Evolutionary conservation across 2,888 invertebrate genomes (phyloP), one percentile per base, ranked within the genome.

Genomic region (Microplitis deprimator): DNA sequence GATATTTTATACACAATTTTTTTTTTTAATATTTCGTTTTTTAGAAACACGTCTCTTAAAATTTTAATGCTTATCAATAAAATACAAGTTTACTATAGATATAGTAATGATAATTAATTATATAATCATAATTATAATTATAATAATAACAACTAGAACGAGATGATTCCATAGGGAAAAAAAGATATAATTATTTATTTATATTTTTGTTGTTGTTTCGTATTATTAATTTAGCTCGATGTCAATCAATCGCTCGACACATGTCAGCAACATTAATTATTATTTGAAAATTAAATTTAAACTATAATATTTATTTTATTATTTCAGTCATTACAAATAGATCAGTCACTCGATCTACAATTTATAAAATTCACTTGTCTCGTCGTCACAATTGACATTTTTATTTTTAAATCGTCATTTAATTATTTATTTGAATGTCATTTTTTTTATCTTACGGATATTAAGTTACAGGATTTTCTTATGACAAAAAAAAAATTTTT

Each of bases 1-100:
- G 39, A 73, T 77, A 73, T 77, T 75, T 81, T 82, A 81, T 81
- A 82, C 81, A 82, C 79, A 81, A 81, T 75, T 64, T 72, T 72
- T 71, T 59, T 50, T 77, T 77, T 78, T 80, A 76, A 77, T 80
- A 80, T 80, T 80, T 77, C 75, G 77, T 77, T 80, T 78, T 78
- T 77, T 75, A 78, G 76, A 77, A 80, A 80, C 78, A 80, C 77
- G 78, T 77, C 77, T 69, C 77, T 78, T 80, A 80, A 62, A 64
- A 64, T 62, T 77, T 65, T 61, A 73, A 77, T 70, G 68, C 68
- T 78, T 79, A 75, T 40, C 40, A 79, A 50, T 62, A 70, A 73
- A 64, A 73, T 65, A 73, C 64, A 73, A 65, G 16, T 74, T 50
- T 50, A 64, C 78, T 80, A 77, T 72, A 68, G 59, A 77, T 77